Evolutionary conservation across 2,113 vertebrate species (phyloP).

Genomic region (Solenodon paradoxus): DNA sequence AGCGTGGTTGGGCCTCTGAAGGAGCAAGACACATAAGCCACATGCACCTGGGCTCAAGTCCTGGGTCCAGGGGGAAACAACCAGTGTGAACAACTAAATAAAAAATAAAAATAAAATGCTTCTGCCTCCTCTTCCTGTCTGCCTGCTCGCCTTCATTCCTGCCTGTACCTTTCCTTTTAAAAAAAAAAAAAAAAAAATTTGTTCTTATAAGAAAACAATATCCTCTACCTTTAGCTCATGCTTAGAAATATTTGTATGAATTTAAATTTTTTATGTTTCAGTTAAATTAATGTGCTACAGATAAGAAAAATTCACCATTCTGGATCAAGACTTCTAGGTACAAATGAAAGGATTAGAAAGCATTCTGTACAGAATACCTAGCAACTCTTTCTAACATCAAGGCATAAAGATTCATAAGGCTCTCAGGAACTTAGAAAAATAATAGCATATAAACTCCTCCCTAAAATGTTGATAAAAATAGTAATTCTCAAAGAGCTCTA

Average conservation of each 20-base stretch:
- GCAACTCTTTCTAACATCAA: neutral
- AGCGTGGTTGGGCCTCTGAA: too few relatives aligned
- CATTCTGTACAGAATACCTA: neutral
- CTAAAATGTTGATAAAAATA: neutral
- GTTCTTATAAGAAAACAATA: neutral
- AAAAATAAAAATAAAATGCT: too few relatives aligned
- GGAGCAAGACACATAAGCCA: too few relatives aligned
- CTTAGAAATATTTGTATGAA: constrained; percentile 11
- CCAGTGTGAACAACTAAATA: too few relatives aligned
- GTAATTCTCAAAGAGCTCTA: neutral
- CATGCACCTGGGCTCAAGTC: too few relatives aligned
- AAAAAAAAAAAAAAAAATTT: neutral
- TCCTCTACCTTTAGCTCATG: neutral
- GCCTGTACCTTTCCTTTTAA: too few relatives aligned
- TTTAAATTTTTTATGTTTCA: constrained; percentile 11
- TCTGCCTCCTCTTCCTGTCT: too few relatives aligned
- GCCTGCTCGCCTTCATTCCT: too few relatives aligned
- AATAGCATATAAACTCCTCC: neutral
- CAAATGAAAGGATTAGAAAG: neutral
- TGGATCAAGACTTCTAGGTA: neutral
- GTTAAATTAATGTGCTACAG: neutral
- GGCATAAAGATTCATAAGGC: neutral
- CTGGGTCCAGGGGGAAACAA: too few relatives aligned
- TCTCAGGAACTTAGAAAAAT: constrained; percentile 27
- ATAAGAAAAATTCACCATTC: neutral